phyloP scores from a whole-genome alignment of 2,113 vertebrate species.

The Corythoichthys haematopterus region DNA sequence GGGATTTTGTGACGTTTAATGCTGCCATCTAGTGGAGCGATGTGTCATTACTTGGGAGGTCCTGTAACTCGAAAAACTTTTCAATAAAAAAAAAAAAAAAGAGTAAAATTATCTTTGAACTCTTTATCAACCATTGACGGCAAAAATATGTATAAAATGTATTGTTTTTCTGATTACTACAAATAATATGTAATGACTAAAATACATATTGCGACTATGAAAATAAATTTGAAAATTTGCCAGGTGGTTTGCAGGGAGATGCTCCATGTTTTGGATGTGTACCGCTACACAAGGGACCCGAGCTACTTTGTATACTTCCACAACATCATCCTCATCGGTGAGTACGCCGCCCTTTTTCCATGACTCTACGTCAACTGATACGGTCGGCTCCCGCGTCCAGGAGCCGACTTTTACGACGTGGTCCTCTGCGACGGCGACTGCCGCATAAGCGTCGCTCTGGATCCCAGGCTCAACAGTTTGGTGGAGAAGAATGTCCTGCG shows the following conservation, averaged over 20 bases:
- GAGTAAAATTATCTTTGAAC: no score
- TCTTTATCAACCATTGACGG: no score
- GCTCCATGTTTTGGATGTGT: slow-evolving; percentile 43
- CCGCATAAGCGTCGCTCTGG: slow-evolving; percentile 61
- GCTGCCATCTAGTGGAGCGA: no score
- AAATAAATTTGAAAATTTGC: no score
- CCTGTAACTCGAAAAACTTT: no score
- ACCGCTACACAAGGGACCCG: slow-evolving; percentile 61
- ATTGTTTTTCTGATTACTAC: no score
- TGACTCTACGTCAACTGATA: not conserved
- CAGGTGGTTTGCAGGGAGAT: slow-evolving; percentile 52
- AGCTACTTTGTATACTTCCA: slow-evolving; percentile 54
- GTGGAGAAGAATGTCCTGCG: slow-evolving; percentile 56
- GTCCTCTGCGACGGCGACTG: slow-evolving; percentile 66
- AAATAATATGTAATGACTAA: no score
- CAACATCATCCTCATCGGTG: slow-evolving; percentile 42
- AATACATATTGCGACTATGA: no score
- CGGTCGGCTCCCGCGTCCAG: slow-evolving; percentile 10
- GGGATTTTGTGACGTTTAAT: no score
- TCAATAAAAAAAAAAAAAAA: no score
- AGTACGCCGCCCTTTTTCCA: slow-evolving; percentile 2
- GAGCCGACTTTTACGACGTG: slow-evolving; percentile 66
- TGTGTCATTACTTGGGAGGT: no score
- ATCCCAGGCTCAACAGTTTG: slow-evolving; percentile 62
- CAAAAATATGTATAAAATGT: no score